These are phyloP conservation scores for Lysiphlebus fabarum DNA, from an alignment of 1,140 invertebrate genomes.

Conservation along the genomic window DNA sequence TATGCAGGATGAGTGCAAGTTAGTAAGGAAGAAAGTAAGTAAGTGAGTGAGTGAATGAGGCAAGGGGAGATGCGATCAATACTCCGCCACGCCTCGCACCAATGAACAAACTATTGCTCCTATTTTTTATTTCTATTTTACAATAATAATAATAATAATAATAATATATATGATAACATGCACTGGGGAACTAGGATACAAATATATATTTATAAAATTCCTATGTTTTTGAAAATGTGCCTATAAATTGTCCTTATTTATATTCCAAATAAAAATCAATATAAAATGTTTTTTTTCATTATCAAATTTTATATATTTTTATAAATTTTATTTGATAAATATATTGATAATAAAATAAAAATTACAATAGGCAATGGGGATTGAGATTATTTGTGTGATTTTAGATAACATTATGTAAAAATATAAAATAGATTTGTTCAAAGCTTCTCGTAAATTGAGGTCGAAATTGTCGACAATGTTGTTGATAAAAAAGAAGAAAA, in stretches of 20 bases:
- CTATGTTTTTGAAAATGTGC: no score
- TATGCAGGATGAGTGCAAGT: not conserved
- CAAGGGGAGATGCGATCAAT: conserved; percentile 27
- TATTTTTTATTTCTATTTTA: conserved; percentile 9
- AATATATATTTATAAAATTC: no score
- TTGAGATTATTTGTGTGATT: not conserved
- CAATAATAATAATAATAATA: conserved; percentile 10
- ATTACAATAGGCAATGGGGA: not conserved
- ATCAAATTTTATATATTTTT: no score
- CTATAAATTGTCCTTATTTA: no score
- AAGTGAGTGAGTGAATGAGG: not conserved
- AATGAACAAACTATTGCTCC: conserved; percentile 16
- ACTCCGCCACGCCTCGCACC: conserved; percentile 31
- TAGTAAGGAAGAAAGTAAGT: conserved; percentile 5
- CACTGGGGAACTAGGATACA: no score
- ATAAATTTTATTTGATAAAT: not conserved
- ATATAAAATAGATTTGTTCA: conserved; percentile 4
- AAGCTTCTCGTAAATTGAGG: conserved; percentile 22
- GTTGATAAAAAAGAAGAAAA: not conserved
- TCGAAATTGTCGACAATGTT: conserved; percentile 18
- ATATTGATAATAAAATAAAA: not conserved
- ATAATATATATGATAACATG: no score
- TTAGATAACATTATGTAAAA: not conserved
- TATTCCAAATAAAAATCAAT: no score
- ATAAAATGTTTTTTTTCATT: no score